Evolutionary conservation across 2,888 invertebrate genomes (phyloP).

Genomic region (Nebria brevicollis): DNA sequence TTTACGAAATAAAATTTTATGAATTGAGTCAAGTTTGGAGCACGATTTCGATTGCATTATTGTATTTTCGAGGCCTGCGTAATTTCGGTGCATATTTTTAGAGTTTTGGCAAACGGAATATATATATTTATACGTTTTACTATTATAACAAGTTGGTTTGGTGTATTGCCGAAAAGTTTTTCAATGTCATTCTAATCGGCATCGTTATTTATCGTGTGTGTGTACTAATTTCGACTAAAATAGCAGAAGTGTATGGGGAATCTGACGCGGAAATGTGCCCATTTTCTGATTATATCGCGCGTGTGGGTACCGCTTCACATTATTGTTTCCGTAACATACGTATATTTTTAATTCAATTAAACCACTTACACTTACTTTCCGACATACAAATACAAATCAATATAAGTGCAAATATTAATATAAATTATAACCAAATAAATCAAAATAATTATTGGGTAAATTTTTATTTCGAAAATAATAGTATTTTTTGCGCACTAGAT

Average conservation of each 20-base stretch:
- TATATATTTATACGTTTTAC: neutral
- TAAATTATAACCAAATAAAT: no score
- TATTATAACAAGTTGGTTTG: slow-evolving; percentile 12
- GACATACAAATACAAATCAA: no score
- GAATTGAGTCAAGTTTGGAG: neutral
- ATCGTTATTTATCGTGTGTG: neutral
- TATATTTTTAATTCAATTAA: neutral
- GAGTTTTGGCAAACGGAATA: slow-evolving; percentile 14
- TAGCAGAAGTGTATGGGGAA: neutral
- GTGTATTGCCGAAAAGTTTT: neutral
- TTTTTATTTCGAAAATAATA: no score
- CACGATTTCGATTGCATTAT: neutral
- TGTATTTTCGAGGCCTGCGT: slow-evolving; percentile 11
- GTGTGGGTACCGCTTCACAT: neutral
- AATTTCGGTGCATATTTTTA: slow-evolving; percentile 11
- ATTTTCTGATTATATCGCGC: neutral
- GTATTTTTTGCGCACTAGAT: no score
- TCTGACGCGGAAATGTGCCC: neutral
- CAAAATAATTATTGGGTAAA: no score
- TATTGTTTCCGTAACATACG: neutral
- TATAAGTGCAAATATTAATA: no score
- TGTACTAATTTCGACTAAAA: neutral
- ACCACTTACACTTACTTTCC: neutral
- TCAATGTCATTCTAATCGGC: slow-evolving; percentile 8
- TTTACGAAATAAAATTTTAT: neutral